Conservation (phyloP, 2,113 vertebrate genomes). For the Bagarius yarrelli region DNA sequence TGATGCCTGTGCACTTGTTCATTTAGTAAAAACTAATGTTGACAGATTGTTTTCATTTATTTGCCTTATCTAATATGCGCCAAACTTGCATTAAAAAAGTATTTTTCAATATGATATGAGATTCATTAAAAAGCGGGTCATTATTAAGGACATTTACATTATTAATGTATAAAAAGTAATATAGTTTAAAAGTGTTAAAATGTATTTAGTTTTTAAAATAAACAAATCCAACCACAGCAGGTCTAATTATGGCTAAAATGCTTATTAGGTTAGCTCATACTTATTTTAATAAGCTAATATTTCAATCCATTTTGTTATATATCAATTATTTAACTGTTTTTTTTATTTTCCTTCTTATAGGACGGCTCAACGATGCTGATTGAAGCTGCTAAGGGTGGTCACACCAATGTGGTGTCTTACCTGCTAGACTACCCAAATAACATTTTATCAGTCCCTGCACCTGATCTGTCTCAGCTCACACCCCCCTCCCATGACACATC, state of each 20-base stretch:
- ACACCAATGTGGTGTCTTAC: conserved; percentile 98
- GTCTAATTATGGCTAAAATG: too few relatives aligned
- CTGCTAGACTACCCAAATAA: conserved; percentile 98
- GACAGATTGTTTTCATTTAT: not conserved
- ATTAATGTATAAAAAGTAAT: too few relatives aligned
- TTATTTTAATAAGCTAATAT: not conserved
- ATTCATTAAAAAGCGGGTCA: too few relatives aligned
- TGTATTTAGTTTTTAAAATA: too few relatives aligned
- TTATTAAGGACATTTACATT: too few relatives aligned
- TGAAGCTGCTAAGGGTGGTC: conserved; percentile 98
- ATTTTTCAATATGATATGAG: too few relatives aligned
- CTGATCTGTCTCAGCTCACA: conserved; percentile 91
- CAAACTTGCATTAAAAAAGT: too few relatives aligned
- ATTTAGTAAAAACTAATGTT: not conserved
- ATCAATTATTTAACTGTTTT: not conserved
- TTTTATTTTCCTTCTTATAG: conserved; percentile 62
- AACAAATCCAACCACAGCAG: too few relatives aligned
- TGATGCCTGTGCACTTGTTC: not conserved
- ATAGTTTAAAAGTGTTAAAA: too few relatives aligned
- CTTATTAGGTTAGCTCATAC: too few relatives aligned
- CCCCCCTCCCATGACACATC: conserved; percentile 94
- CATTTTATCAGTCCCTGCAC: conserved; percentile 85
- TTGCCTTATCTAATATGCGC: too few relatives aligned
- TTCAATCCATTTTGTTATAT: not conserved
- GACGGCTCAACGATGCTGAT: conserved; percentile 99